Evolutionary conservation across 2,113 vertebrate genomes (phyloP), one percentile per base, ranked within the genome.

Genomic region (Galeopterus variegatus): DNA sequence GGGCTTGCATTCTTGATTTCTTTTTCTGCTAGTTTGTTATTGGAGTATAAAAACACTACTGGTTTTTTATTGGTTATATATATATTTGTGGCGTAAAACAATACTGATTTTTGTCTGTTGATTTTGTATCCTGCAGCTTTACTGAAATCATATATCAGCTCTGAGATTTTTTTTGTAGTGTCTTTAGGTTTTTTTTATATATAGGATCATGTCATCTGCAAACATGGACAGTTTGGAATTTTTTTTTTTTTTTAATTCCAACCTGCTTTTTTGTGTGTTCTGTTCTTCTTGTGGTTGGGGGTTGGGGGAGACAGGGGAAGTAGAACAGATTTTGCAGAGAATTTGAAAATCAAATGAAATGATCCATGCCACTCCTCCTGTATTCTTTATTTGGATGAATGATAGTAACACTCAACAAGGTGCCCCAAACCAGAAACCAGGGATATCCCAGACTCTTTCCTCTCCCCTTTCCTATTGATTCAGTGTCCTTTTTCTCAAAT

Each of bases 301-400:
- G 14, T 85, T 9, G 31, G 48, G 17, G 11, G 33, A 23, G 54
- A 41, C n/a, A 3, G 72, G 14, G 48, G 60, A 91, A 94, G n/a
- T 54, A 91, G 24, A 91, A 86, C 6, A 81, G 52, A 81, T 93
- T 95, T 91, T 94, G 26, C 48, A 95, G 58, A 73, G 52, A 69
- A 93, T 93, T 91, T 91, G 73, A 88, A 62, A 86, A 94, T 64
- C 56, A 91, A 77, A 64, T 93, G 52, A 95, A 94, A 89, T 73
- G 21, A 70, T 52, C 41, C 31, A 50, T 60, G 4, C 88, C 79
- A 17, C 15, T 90, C 18, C 19, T 81, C 67, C 77, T 86, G 7
- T 85, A 85, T 88, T 93, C 60, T 90, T 93, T 93, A 94, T 48
- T 36, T 90, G 31, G 13, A 52, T 83, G 41, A 88, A 92, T 89